These are phyloP conservation scores for Bungarus multicinctus DNA, from an alignment of 2,113 vertebrate genomes.

Conservation along the genomic window DNA sequence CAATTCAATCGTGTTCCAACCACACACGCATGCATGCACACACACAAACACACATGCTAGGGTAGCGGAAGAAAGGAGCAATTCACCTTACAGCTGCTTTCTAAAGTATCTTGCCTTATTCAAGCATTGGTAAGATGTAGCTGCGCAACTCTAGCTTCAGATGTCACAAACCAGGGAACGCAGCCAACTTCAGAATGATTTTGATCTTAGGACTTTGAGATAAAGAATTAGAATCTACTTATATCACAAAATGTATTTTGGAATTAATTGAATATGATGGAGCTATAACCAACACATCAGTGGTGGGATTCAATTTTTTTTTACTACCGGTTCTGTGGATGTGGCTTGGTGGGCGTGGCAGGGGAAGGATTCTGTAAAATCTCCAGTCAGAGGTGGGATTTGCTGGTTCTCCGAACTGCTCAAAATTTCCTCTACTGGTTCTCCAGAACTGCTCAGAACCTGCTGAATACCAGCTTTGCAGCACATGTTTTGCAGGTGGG, in stretches of 20 bases:
- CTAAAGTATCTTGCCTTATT: background rate
- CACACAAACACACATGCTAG: background rate
- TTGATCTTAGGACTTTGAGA: background rate
- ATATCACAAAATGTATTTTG: background rate
- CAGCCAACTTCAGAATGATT: background rate
- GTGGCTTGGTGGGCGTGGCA: too few relatives aligned
- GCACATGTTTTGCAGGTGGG: background rate
- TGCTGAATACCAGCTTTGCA: too few relatives aligned
- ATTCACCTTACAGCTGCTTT: background rate
- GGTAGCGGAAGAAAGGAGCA: background rate
- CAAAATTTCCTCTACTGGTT: too few relatives aligned
- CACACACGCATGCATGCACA: background rate
- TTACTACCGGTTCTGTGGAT: too few relatives aligned
- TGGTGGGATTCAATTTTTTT: too few relatives aligned
- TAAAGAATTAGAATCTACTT: background rate
- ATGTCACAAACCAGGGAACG: background rate
- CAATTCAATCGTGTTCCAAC: conserved; percentile 15
- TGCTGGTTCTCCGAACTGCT: too few relatives aligned
- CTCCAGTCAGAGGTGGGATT: too few relatives aligned
- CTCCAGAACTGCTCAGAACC: too few relatives aligned
- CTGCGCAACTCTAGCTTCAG: background rate
- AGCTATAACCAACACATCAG: background rate
- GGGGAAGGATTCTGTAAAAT: too few relatives aligned
- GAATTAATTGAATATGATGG: background rate
- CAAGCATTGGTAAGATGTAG: background rate